Percentiles rank a stretch among this genome's conserved stretches.
Evolutionary conservation across 2,113 vertebrate genomes (phyloP).

Genomic region (Colaptes auratus): DNA sequence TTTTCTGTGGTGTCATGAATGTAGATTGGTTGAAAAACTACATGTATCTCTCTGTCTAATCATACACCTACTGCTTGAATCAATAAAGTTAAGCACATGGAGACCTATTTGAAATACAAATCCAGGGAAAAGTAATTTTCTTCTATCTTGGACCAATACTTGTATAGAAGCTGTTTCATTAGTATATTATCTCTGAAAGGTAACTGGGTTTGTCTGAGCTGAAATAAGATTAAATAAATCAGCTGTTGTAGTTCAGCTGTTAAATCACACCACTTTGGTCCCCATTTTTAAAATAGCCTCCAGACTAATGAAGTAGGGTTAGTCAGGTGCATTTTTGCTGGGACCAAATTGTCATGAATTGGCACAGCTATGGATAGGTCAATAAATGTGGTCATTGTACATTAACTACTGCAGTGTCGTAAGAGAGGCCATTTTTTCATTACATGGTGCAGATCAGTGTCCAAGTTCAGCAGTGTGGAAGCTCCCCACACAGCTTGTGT

Average conservation of each 20-base stretch:
- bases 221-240: constrained; percentile 73
- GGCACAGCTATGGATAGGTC: constrained; percentile 43
- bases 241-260: constrained; percentile 64
- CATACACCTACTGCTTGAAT: constrained; percentile 18
- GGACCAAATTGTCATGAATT: constrained; percentile 69
- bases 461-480: neutral
- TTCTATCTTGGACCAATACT: constrained; percentile 48
- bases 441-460: neutral
- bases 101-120: constrained; percentile 54
- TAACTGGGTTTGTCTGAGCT: constrained; percentile 37
- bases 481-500: fast-evolving
- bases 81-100: constrained; percentile 31
- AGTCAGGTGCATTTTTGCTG: constrained; percentile 54
- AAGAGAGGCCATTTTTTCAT: constrained; percentile 21
- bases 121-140: neutral
- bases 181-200: constrained; percentile 62
- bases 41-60: neutral
- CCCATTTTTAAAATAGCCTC: constrained; percentile 71
- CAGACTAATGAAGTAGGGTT: constrained; percentile 71
- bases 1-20: constrained; percentile 7
- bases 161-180: constrained; percentile 22
- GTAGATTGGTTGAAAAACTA: neutral
- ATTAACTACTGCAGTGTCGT: constrained; percentile 12
- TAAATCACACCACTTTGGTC: constrained; percentile 71
- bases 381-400: constrained; percentile 48